Evolutionary conservation across 1,140 invertebrate species (phyloP).

Genomic region (Brachionus asplanchnoidis): DNA sequence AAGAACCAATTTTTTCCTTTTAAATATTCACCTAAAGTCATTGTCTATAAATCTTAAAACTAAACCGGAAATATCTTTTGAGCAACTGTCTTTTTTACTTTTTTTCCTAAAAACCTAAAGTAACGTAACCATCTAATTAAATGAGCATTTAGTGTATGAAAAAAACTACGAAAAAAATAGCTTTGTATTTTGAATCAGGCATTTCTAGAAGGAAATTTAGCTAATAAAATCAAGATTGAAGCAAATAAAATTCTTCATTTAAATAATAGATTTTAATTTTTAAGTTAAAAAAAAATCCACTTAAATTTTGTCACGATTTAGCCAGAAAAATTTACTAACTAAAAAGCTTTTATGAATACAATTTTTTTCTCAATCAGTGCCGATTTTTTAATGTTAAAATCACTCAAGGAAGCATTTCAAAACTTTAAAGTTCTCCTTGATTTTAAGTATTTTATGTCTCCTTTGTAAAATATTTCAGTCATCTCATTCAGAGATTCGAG

Average conservation of each 20-base stretch:
- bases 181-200: not conserved
- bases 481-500: not conserved
- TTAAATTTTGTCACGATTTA: not conserved
- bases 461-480: not conserved
- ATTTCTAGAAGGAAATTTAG: not conserved
- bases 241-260: not conserved
- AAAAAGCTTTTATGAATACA: not conserved
- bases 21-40: not conserved
- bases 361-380: not conserved
- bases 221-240: not conserved
- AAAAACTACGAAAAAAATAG: not conserved
- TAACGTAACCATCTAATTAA: not conserved
- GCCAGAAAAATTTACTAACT: not conserved
- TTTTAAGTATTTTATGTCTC: not conserved
- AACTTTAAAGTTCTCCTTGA: not conserved
- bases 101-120: not conserved
- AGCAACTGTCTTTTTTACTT: not conserved
- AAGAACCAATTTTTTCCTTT: not conserved
- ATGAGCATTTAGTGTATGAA: conserved; percentile 10
- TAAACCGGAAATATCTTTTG: not conserved
- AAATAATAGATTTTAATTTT: not conserved
- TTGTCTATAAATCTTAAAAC: not conserved
- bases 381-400: not conserved
- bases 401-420: not conserved
- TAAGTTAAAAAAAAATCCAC: not conserved